phyloP scores from a whole-genome alignment of 1,140 invertebrate genomes.

The Monomorium pharaonis region DNA sequence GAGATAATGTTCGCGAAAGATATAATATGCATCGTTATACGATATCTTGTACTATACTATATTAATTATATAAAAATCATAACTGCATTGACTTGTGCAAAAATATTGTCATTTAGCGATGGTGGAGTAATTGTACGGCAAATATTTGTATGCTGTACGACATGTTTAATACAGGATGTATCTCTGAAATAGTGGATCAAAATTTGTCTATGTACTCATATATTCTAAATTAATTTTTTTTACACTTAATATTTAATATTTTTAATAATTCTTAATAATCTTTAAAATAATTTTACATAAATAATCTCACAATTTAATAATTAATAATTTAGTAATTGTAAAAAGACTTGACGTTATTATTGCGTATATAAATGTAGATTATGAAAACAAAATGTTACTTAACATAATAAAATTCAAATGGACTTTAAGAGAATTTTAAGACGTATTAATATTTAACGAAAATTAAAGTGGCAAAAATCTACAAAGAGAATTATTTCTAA shows the following conservation, averaged over 20 bases:
- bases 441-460: background rate
- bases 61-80: constrained; percentile 63
- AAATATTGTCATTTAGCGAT: constrained; percentile 51
- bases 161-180: constrained; percentile 56
- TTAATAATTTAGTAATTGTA: constrained; percentile 1
- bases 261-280: background rate
- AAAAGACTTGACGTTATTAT: background rate
- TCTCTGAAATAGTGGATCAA: constrained; percentile 34
- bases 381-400: background rate
- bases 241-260: background rate
- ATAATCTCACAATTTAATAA: background rate
- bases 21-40: constrained; percentile 68
- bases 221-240: background rate
- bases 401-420: background rate
- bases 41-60: constrained; percentile 61
- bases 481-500: background rate
- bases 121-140: constrained; percentile 41
- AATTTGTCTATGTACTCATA: constrained; percentile 4
- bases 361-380: background rate
- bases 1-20: constrained; percentile 65
- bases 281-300: no score
- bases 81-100: constrained; percentile 57
- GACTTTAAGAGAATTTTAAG: background rate
- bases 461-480: background rate
- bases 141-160: constrained; percentile 24